Percentiles rank a stretch among this genome's conserved stretches.
phyloP scores from a whole-genome alignment of 2,888 invertebrate genomes.

The Prosapia bicincta region DNA sequence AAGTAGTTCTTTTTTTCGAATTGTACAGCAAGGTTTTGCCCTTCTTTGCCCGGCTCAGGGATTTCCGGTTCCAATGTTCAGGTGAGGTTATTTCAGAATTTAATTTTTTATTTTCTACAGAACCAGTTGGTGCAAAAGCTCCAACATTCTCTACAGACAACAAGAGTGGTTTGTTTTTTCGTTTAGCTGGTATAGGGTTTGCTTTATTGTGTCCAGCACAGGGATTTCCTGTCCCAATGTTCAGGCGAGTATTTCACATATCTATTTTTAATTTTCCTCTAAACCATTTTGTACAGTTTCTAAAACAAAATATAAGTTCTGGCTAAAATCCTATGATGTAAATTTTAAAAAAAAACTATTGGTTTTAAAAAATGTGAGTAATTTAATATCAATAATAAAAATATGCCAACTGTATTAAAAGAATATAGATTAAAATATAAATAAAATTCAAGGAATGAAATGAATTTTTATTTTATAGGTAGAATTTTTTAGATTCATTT shows the following conservation, averaged over 20 bases:
- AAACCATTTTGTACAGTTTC: too few species aligned
- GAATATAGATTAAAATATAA: too few species aligned
- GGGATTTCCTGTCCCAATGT: conserved; percentile 45
- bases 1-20: conserved; percentile 57
- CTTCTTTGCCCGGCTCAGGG: conserved; percentile 48
- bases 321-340: too few species aligned
- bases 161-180: conserved; percentile 57
- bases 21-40: conserved; percentile 54
- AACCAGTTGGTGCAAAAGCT: conserved; percentile 55
- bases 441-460: too few species aligned
- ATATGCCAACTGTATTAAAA: too few species aligned
- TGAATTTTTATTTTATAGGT: too few species aligned
- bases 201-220: conserved; percentile 49
- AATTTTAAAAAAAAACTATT: too few species aligned
- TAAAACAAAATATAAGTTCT: too few species aligned
- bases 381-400: too few species aligned
- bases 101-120: conserved; percentile 3
- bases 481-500: too few species aligned
- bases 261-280: too few species aligned
- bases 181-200: conserved; percentile 54
- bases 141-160: conserved; percentile 56
- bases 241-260: conserved; percentile 44
- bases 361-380: too few species aligned
- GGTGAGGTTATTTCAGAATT: conserved; percentile 38
- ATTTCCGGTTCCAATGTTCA: conserved; percentile 45